These are phyloP conservation scores for Branchellion lobata DNA, from an alignment of 2,888 invertebrate species.

Conservation along the genomic window DNA sequence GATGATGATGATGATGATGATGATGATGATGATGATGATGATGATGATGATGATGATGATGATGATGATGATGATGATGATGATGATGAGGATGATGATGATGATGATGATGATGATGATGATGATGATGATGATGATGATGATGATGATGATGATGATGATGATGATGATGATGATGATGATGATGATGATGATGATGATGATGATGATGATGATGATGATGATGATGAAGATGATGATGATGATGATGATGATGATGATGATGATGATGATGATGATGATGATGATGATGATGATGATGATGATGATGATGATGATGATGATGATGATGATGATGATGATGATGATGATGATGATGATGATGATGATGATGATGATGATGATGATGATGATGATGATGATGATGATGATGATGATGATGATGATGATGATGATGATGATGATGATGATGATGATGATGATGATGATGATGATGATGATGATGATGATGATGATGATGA, in stretches of 20 bases:
- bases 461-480: conserved; percentile 38
- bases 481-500: conserved; percentile 31
- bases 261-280: conserved; percentile 19
- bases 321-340: conserved; percentile 13
- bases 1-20: conserved; percentile 2
- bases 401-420: background rate
- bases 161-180: background rate
- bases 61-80: conserved; percentile 24
- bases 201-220: conserved; percentile 35
- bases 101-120: conserved; percentile 32
- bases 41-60: conserved; percentile 9
- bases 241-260: conserved; percentile 42
- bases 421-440: conserved; percentile 23
- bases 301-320: conserved; percentile 14
- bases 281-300: background rate
- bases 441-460: background rate
- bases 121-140: conserved; percentile 11
- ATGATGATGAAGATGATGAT: conserved; percentile 42
- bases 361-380: conserved; percentile 38
- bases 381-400: background rate
- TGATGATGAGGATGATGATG: background rate
- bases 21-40: background rate
- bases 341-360: conserved; percentile 2
- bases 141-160: background rate
- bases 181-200: conserved; percentile 18